Conservation (phyloP, 2,113 vertebrate species). For the Cephalopholis sonnerati region DNA sequence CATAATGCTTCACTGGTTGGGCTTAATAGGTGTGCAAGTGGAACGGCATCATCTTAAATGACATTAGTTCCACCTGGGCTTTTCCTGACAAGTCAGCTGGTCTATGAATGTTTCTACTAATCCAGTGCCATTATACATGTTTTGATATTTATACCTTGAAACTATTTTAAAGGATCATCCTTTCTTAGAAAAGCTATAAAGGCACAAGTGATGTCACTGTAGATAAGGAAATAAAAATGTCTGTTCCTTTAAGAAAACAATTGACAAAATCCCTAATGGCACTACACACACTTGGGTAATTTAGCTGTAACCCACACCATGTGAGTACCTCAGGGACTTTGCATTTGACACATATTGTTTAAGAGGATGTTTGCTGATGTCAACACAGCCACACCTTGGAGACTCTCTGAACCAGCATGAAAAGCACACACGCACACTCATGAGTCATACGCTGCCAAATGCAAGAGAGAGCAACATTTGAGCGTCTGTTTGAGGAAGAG, state of each 20-base stretch:
- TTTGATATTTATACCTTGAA: not conserved
- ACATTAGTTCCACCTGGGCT: not conserved
- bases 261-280: not conserved
- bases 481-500: not conserved
- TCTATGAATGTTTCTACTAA: not conserved
- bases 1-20: not conserved
- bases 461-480: not conserved
- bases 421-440: conserved; percentile 1
- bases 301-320: not conserved
- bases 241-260: not conserved
- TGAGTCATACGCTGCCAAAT: conserved; percentile 18
- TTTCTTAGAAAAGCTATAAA: not conserved
- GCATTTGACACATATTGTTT: conserved; percentile 12
- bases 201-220: not conserved
- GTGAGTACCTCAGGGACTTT: not conserved
- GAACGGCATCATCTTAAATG: not conserved
- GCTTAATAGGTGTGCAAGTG: not conserved
- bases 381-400: not conserved
- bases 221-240: not conserved
- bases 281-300: not conserved
- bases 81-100: not conserved
- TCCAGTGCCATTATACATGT: not conserved
- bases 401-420: not conserved
- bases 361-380: conserved; percentile 26
- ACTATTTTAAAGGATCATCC: not conserved